These are phyloP conservation scores for Rhorus exstirpatorius DNA, from an alignment of 2,888 invertebrate species.

Conservation along the genomic window DNA sequence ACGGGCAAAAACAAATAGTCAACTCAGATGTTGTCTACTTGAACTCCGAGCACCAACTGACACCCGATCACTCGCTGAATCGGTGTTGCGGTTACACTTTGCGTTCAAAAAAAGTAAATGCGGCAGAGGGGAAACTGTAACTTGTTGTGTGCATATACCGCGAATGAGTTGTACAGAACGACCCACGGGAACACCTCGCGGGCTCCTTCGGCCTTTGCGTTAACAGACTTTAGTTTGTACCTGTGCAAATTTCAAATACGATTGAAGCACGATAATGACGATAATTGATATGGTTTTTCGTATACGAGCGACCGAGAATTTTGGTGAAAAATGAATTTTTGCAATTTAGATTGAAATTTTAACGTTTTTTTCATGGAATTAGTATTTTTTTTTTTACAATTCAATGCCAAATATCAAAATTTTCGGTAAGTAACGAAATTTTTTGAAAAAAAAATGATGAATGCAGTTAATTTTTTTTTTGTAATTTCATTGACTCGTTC, in stretches of 20 bases:
- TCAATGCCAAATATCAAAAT: too few species aligned
- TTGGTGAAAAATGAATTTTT: too few species aligned
- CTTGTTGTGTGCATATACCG: conserved; percentile 15
- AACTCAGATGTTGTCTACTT: conserved; percentile 51
- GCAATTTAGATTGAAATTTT: too few species aligned
- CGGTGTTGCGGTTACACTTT: conserved; percentile 64
- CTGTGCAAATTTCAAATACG: neutral
- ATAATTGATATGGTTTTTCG: neutral
- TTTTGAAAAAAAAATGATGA: too few species aligned
- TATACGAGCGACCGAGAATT: too few species aligned
- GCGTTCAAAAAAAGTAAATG: conserved; percentile 45
- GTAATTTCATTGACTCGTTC: too few species aligned
- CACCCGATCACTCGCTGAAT: conserved; percentile 68
- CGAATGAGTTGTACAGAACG: conserved; percentile 26
- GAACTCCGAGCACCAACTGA: conserved; percentile 67
- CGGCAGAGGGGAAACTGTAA: conserved; percentile 41
- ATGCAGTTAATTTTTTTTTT: too few species aligned
- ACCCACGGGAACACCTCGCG: conserved; percentile 37
- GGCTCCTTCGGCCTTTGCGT: conserved; percentile 33
- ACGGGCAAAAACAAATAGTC: conserved; percentile 10
- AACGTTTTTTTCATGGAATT: too few species aligned
- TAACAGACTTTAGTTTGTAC: neutral
- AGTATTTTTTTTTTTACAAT: too few species aligned
- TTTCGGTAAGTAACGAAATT: too few species aligned
- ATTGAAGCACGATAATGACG: conserved; percentile 3